A percentile compares a stretch with the other conserved stretches of the same genome.
Conservation (phyloP, 2,113 vertebrate species). For the Etheostoma cragini region DNA sequence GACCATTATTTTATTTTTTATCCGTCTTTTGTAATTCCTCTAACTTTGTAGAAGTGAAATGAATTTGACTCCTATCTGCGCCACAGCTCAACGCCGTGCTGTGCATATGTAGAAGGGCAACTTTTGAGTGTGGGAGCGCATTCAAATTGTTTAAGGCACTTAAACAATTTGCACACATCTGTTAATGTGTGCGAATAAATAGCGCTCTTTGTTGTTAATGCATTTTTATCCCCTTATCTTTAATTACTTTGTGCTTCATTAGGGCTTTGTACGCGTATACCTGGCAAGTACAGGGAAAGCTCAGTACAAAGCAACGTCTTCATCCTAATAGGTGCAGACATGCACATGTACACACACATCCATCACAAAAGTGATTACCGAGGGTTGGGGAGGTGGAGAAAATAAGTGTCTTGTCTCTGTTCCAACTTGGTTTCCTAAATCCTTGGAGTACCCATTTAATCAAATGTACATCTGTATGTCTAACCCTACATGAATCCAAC, state of each 20-base stretch:
- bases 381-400: constrained; percentile 63
- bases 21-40: neutral
- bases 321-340: constrained; percentile 47
- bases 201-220: constrained; percentile 19
- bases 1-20: neutral
- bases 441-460: neutral
- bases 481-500: neutral
- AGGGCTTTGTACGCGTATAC: constrained; percentile 20
- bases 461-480: neutral
- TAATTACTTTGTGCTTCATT: constrained; percentile 25
- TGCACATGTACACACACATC: constrained; percentile 36
- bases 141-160: neutral
- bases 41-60: neutral
- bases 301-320: constrained; percentile 9
- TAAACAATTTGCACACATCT: constrained; percentile 32
- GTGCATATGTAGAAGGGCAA: neutral
- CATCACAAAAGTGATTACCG: constrained; percentile 63
- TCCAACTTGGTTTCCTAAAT: constrained; percentile 68
- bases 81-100: neutral
- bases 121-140: constrained; percentile 5
- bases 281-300: constrained; percentile 26
- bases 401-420: constrained; percentile 72
- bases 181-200: constrained; percentile 18
- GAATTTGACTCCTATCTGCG: constrained; percentile 9
- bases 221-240: constrained; percentile 2